Base-by-base conservation (phyloP, 1,140 invertebrate species). In the Palaemon carinicauda region DNA sequence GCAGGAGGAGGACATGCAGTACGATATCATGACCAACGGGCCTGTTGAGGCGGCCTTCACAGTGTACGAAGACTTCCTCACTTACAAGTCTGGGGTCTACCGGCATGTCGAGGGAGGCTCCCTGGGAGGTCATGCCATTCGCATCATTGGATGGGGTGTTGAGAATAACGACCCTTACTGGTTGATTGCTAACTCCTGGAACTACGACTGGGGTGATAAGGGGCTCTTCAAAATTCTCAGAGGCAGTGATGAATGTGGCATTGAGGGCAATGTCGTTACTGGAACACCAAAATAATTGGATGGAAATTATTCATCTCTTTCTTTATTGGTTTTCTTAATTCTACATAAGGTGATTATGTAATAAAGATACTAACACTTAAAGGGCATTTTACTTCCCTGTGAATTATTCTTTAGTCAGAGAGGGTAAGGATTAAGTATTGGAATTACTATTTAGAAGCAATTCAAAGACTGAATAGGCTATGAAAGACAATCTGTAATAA, bases 161-260 rank as follows among this genome's bases (percentile, higher is more conserved):
- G 96, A 97, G 90, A 93, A 95, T 82, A 94, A 93, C 0, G 93
- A 93, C 53, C 95, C 95, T 41, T 98, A 98, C 91, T 98, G 97
- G 97, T 93, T 97, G 1, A 94, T 97, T 89, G 97, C 96, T 65
- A 98, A 98, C 92, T 97, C 96, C 0, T 98, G 97, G 97, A 98
- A 98, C 91, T 92, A 93, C 10, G 96, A 97, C 90, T 98, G 97
- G 97, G 97, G 93, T 87, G 92, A 93, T 89, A 89, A 91, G 80
- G 91, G 97, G 17, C 96, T 94, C 91, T 98, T 98, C 93, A 97
- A 97, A 91, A 98, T 98, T 69, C 91, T 96, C 9, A 93, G 97
- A 89, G 97, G 97, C n/a, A 91, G 92, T 80, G 94, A 98, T 92
- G 96, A 98, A 90, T 97, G 96, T 91, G 96, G 96, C 33, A 98